These are phyloP conservation scores for Lepilemur septentrionalis DNA, from an alignment of 2,797 vertebrate genomes.

Conservation along the genomic window DNA sequence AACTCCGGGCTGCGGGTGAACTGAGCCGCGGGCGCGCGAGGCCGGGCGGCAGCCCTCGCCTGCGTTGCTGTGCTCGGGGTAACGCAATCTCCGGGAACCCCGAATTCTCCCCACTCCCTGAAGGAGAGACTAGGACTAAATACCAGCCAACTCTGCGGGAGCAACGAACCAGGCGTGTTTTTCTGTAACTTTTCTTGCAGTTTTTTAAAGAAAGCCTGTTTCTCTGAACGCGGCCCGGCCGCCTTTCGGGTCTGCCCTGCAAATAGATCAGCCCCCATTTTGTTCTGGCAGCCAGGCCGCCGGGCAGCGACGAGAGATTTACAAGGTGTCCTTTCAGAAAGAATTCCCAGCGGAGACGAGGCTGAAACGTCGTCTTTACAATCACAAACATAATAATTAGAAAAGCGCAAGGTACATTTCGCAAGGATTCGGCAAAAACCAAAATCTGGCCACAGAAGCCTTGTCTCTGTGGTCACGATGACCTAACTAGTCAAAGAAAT, in stretches of 20 bases:
- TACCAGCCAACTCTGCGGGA: not conserved
- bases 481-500: slow-evolving; percentile 3
- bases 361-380: slow-evolving; percentile 72
- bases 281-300: slow-evolving; percentile 68
- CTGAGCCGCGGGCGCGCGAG: not conserved
- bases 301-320: slow-evolving; percentile 78
- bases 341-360: slow-evolving; percentile 76
- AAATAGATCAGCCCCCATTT: slow-evolving; percentile 71
- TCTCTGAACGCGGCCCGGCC: not conserved
- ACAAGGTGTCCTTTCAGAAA: slow-evolving; percentile 80
- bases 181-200: slow-evolving; percentile 49
- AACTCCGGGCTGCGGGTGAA: not conserved
- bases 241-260: not conserved
- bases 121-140: not conserved
- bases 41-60: not conserved
- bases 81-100: not conserved
- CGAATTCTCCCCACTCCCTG: not conserved
- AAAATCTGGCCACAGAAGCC: slow-evolving; percentile 19
- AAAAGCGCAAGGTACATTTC: slow-evolving; percentile 50
- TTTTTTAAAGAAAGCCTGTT: slow-evolving; percentile 35
- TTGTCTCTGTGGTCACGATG: not conserved
- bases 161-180: not conserved
- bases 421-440: slow-evolving; percentile 66
- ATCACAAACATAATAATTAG: slow-evolving; percentile 68
- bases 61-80: fast-evolving